Base-by-base conservation (phyloP, 2,888 invertebrate genomes). In the Stenurella melanura region DNA sequence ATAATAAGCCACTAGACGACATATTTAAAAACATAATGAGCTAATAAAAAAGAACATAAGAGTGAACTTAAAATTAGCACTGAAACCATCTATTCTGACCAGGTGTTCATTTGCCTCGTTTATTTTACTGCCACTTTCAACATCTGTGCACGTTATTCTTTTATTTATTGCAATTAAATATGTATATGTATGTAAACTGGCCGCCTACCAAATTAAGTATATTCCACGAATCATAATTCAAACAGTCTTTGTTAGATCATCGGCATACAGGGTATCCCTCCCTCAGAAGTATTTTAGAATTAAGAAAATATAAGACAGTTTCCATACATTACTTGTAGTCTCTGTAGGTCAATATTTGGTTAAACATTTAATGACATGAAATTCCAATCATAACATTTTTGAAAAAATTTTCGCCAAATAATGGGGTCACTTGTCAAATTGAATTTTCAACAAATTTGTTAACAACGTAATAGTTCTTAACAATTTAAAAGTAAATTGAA, bases 161-260 rank as follows among this genome's bases (percentile, higher is more conserved):
- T 57, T 68, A 57, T 57, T 57, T 68, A 58, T 58, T 15, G 11
- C 69, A 17, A 58, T 18, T 58, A 18, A 21, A 69, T 34, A 57
- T 58, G 69, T 69, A 58, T 69, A 69, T 58, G 34, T 57, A 34
- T 69, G 64, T 64, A 64, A 64, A 64, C 42, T 18, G 63, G 17
- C 38, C 64, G 64, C 64, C 64, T 30, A 64, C 64, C 34, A 38
- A 38, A 15, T 21, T 63, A 26, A 34, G 18, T 42, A 19, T 18
- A 64, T 38, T 64, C 18, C n/a, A 42, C 34, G 34, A 38, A 42
- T 19, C 18, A 2, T 34, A 61, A 64, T 64, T 38, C 18, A 42
- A 64, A 64, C 19, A 18, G 42, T 11, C 34, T 17, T 38, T n/a
- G 19, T 64, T 64, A 64, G 64, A 64, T 64, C 64, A 64, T 19